Evolutionary conservation across 2,797 vertebrate species (phyloP), one percentile per base, ranked within the genome.

Genomic region (Micropoecilia bifurca): DNA sequence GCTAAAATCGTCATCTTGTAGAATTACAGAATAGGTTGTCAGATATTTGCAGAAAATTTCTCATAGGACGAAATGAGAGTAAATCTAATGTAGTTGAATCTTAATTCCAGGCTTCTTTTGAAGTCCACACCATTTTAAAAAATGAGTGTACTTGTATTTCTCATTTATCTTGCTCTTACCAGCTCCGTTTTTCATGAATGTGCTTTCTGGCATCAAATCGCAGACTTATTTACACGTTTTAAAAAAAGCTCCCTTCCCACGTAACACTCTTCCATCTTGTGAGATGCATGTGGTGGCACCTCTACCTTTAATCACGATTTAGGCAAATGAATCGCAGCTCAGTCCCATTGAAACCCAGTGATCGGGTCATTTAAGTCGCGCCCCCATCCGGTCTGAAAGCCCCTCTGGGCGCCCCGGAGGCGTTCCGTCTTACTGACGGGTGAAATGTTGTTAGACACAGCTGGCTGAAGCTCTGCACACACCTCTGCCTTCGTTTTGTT

Each of bases 361-460:
- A 59, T 48, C 46, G 39, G 61, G 50, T 78, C 13, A 57, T 47
- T 30, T 57, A 61, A 43, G 47, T n/a, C 13, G 6, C 28, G 39
- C 18, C 33, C 41, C 20, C n/a, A 59, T 69, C 74, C 4, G 25
- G 46, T 43, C 53, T 53, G 46, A 57, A 59, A 75, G 43, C 12
- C 30, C 68, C 25, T 63, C 36, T 3, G 28, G 55, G 39, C 75
- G 7, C 20, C 47, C 46, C 45, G 30, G 50, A 30, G 7, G 10
- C 16, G 45, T 41, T 48, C 47, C 39, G 45, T 76, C 20, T 39
- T 13, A 36, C 55, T 57, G 33, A 74, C 73, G 50, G 66, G 47
- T 82, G 55, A 75, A 80, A 82, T 57, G 66, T 39, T 43, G 6
- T 77, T 66, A 68, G 75, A 80, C 45, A 66, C 46, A 46, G 55